Evolutionary conservation across 2,113 vertebrate species (phyloP).

Genomic region (Misgurnus mizolepis): DNA sequence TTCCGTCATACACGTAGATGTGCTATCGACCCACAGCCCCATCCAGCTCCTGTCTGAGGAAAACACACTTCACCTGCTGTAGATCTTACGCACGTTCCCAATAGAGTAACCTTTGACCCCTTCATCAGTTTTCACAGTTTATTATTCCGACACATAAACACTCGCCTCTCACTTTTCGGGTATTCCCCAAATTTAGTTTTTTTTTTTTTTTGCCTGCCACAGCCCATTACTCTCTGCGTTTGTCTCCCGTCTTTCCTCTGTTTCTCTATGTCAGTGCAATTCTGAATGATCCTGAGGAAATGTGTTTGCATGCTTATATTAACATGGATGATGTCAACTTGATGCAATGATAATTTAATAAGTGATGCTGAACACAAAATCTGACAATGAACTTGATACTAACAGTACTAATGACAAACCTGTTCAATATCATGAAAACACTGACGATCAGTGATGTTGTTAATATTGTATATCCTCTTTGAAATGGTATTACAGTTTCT

Average conservation of each 20-base stretch:
- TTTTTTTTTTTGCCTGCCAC: slow-evolving; percentile 19
- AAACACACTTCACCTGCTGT: slow-evolving; percentile 43
- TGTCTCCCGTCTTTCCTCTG: slow-evolving; percentile 34
- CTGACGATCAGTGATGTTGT: slow-evolving; percentile 62
- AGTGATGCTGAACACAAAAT: slow-evolving; percentile 67
- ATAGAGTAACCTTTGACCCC: slow-evolving; percentile 32
- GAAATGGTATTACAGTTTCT: slow-evolving; percentile 61
- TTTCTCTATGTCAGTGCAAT: slow-evolving; percentile 70
- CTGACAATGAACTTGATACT: slow-evolving; percentile 73
- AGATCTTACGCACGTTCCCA: slow-evolving; percentile 21
- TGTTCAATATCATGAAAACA: slow-evolving; percentile 58
- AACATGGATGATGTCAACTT: slow-evolving; percentile 81
- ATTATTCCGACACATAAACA: neutral
- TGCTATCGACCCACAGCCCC: slow-evolving; percentile 28
- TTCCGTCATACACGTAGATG: slow-evolving; percentile 62
- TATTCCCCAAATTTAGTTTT: neutral
- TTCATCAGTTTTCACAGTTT: slow-evolving; percentile 25
- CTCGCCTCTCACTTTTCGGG: neutral
- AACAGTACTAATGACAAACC: slow-evolving; percentile 72
- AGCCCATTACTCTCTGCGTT: slow-evolving; percentile 13
- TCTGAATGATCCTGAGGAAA: slow-evolving; percentile 73
- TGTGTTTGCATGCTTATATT: slow-evolving; percentile 81
- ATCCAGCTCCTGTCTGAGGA: slow-evolving; percentile 21
- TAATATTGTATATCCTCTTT: slow-evolving; percentile 73
- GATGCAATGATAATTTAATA: slow-evolving; percentile 76